Conservation (phyloP, 2,797 vertebrate species). For the Phylloscopus collybita region DNA sequence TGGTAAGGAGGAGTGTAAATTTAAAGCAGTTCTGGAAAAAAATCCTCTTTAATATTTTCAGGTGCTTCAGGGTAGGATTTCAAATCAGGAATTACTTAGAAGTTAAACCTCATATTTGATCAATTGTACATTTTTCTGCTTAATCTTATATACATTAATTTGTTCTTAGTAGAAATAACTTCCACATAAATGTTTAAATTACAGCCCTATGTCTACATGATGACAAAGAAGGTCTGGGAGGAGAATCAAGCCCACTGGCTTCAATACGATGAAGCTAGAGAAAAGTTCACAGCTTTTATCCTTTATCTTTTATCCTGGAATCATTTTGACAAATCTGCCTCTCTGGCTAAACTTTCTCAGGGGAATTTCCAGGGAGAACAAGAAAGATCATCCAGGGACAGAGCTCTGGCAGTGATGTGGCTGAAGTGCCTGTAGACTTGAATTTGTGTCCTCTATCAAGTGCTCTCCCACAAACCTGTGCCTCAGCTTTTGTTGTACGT, state of each 20-base stretch:
- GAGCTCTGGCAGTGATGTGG: not conserved
- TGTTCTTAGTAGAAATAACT: not conserved
- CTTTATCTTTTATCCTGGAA: not conserved
- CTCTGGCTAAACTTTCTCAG: slow-evolving; percentile 13
- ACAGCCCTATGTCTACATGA: not conserved
- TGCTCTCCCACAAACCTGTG: not conserved
- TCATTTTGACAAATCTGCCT: not conserved
- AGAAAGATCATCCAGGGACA: not conserved
- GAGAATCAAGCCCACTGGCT: not conserved
- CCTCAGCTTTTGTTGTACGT: not conserved
- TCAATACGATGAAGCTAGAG: not conserved
- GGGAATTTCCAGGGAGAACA: slow-evolving; percentile 8
- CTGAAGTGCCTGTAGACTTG: not conserved
- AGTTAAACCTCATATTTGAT: not conserved
- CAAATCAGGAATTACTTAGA: not conserved
- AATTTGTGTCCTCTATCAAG: not conserved
- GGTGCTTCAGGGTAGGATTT: not conserved
- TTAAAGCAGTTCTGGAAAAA: not conserved
- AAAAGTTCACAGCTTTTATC: not conserved
- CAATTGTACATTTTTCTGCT: not conserved
- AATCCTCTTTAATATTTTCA: not conserved
- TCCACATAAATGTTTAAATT: not conserved
- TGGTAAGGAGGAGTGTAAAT: not conserved
- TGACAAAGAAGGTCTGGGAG: not conserved
- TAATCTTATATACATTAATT: not conserved